Percentiles rank a stretch among this genome's conserved stretches.
phyloP scores from a whole-genome alignment of 2,888 invertebrate genomes.

The Ormyrus pomaceus region DNA sequence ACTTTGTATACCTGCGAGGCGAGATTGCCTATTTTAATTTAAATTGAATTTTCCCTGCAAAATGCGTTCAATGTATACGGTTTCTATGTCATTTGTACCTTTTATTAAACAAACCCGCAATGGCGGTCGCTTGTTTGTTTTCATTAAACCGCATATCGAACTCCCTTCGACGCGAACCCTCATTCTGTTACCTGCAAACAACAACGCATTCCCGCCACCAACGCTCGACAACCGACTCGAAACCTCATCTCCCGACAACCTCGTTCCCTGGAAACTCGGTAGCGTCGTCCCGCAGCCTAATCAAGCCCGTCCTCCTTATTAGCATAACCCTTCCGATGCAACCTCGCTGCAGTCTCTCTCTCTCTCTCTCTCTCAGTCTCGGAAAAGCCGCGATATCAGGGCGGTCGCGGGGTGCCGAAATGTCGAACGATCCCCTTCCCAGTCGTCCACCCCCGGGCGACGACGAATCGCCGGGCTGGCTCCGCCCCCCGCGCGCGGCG shows the following conservation, averaged over 20 bases:
- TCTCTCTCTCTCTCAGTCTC: no score
- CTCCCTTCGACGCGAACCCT: not conserved
- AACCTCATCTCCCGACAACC: no score
- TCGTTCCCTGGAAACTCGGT: no score
- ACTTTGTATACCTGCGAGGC: slow-evolving; percentile 1
- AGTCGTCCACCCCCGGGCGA: slow-evolving; percentile 59
- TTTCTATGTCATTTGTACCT: no score
- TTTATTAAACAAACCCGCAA: no score
- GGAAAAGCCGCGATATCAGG: no score
- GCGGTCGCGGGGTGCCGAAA: slow-evolving; percentile 62
- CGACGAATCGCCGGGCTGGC: slow-evolving; percentile 56
- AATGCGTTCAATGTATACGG: not conserved
- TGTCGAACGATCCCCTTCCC: slow-evolving; percentile 59
- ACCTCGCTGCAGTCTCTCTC: no score
- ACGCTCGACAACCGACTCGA: no score
- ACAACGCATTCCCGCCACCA: no score
- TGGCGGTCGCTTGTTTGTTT: not conserved
- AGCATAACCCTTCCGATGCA: not conserved
- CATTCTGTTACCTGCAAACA: no score
- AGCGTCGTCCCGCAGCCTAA: no score
- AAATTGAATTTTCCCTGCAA: not conserved
- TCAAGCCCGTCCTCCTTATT: not conserved
- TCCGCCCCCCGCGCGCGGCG: slow-evolving; percentile 59
- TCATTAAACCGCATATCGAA: not conserved
- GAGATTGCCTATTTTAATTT: slow-evolving; percentile 19